Percentiles rank a stretch among this genome's conserved stretches.
Evolutionary conservation across 2,888 invertebrate species (phyloP).

Genomic region (Eueremaeus valkanovi): DNA sequence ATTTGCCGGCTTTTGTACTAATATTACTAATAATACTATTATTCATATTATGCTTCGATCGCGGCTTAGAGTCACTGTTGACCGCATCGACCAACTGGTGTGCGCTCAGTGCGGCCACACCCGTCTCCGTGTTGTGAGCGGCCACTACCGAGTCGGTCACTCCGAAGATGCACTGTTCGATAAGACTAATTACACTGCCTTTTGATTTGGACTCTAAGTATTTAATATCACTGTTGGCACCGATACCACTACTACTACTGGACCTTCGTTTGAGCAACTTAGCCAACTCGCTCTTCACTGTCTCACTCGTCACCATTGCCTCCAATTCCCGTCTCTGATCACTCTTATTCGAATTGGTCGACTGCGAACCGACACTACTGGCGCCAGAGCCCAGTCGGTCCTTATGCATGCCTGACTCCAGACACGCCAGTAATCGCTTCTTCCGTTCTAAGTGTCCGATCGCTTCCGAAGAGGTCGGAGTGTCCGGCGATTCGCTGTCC

Average conservation of each 20-base stretch:
- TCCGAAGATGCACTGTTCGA: slow-evolving; percentile 22
- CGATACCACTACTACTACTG: slow-evolving; percentile 18
- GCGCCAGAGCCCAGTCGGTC: not conserved
- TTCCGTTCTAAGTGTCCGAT: slow-evolving; percentile 44
- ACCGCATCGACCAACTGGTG: not conserved
- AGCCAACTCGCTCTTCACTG: not conserved
- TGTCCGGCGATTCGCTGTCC: slow-evolving; percentile 42
- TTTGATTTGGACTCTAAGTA: slow-evolving; percentile 34
- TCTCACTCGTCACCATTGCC: not conserved
- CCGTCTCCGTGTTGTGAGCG: not conserved
- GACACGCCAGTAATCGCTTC: slow-evolving; percentile 44
- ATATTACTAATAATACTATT: too few relatives aligned
- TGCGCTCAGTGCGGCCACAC: not conserved
- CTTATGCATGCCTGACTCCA: slow-evolving; percentile 27
- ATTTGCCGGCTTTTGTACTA: slow-evolving; percentile 30
- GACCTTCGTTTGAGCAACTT: slow-evolving; percentile 30
- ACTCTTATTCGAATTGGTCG: not conserved
- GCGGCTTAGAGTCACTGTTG: not conserved
- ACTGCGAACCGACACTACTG: not conserved
- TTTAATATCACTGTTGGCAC: slow-evolving; percentile 32
- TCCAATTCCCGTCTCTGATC: not conserved
- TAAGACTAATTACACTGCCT: slow-evolving; percentile 22
- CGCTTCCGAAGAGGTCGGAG: slow-evolving; percentile 32
- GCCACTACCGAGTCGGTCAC: too few relatives aligned
- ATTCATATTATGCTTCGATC: slow-evolving; percentile 23